These are phyloP conservation scores for Polyodon spathula DNA, from an alignment of 2,113 vertebrate species.

Conservation along the genomic window DNA sequence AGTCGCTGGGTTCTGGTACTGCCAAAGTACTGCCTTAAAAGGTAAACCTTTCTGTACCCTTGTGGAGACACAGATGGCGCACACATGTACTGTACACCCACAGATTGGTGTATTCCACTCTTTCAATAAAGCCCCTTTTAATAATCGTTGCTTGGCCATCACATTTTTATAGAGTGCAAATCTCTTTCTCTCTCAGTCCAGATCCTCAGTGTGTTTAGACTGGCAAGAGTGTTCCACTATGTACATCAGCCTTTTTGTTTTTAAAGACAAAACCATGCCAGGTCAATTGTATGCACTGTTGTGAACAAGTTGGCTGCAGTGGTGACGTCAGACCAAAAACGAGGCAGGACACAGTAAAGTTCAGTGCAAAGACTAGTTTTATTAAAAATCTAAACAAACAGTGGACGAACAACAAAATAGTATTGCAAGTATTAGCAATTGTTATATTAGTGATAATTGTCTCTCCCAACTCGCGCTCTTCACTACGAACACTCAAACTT, in stretches of 20 bases:
- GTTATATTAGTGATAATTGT: too few species aligned
- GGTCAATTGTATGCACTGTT: background rate
- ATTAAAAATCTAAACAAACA: too few species aligned
- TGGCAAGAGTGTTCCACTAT: background rate
- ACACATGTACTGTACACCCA: background rate
- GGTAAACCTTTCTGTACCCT: background rate
- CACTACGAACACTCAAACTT: too few species aligned
- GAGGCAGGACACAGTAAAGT: too few species aligned
- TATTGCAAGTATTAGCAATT: too few species aligned
- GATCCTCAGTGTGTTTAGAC: background rate
- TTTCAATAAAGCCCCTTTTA: background rate
- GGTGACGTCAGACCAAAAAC: too few species aligned
- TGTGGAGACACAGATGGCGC: background rate
- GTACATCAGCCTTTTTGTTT: background rate
- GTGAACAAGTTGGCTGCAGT: too few species aligned
- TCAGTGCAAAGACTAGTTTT: too few species aligned
- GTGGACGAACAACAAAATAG: too few species aligned
- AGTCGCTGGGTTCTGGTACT: slow-evolving; percentile 21
- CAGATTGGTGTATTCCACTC: background rate
- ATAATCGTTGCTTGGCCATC: background rate
- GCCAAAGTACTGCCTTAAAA: slow-evolving; percentile 9
- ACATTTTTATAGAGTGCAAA: background rate
- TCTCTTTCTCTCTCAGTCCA: slow-evolving; percentile 1
- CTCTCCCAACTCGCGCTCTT: too few species aligned
- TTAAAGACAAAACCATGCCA: background rate